A percentile compares a stretch with the other conserved stretches of the same genome.
Evolutionary conservation across 2,113 vertebrate species (phyloP).

Genomic region (Forbesichthys agassizii): DNA sequence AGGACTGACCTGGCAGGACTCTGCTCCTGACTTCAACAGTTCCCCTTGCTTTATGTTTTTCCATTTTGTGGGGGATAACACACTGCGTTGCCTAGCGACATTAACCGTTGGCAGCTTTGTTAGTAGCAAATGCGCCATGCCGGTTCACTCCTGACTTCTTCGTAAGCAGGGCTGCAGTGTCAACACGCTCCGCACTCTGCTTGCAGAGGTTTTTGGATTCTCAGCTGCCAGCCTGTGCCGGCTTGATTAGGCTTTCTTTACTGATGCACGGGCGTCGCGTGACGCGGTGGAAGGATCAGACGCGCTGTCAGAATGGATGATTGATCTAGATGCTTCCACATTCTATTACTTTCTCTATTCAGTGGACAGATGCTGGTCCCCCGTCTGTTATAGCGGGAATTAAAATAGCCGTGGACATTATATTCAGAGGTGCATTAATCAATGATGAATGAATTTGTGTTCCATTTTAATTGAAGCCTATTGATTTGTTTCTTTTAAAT

Average conservation of each 20-base stretch:
- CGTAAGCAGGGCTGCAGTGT: neutral
- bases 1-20: constrained; percentile 45
- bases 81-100: constrained; percentile 41
- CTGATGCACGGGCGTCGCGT: neutral
- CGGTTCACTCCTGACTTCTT: constrained; percentile 2
- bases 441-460: neutral
- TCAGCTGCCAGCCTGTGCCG: neutral
- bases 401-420: neutral
- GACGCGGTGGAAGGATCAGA: constrained; percentile 9
- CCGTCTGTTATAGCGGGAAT: neutral
- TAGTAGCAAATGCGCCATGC: neutral
- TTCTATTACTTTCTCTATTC: constrained; percentile 11
- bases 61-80: constrained; percentile 50
- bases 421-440: neutral
- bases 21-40: constrained; percentile 53
- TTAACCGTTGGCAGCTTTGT: constrained; percentile 28
- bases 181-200: neutral
- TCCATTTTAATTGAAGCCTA: neutral
- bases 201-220: neutral
- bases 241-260: neutral
- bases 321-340: constrained; percentile 23
- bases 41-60: constrained; percentile 60
- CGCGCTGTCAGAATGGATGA: neutral
- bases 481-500: neutral
- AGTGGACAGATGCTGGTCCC: neutral